Evolutionary conservation across 2,888 invertebrate genomes (phyloP).

Genomic region (Herminia tarsipennalis): DNA sequence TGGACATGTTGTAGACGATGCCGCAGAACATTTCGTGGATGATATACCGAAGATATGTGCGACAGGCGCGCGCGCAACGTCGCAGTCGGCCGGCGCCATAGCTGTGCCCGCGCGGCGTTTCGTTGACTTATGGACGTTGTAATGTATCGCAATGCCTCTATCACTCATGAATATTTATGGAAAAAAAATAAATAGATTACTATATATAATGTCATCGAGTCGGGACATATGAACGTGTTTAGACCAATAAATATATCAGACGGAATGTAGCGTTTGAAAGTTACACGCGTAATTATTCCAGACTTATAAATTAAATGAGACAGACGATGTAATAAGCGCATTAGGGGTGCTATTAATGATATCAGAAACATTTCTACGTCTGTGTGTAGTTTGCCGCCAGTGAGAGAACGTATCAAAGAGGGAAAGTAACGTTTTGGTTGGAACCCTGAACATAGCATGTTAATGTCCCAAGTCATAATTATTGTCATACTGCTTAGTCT

Average conservation of each 20-base stretch:
- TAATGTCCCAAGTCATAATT: too few relatives aligned
- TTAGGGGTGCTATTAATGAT: too few relatives aligned
- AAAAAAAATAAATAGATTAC: slow-evolving; percentile 70
- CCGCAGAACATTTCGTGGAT: slow-evolving; percentile 47
- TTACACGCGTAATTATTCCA: slow-evolving; percentile 72
- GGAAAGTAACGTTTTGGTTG: too few relatives aligned
- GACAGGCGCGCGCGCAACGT: slow-evolving; percentile 45
- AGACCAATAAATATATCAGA: slow-evolving; percentile 72
- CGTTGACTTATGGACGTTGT: slow-evolving; percentile 81
- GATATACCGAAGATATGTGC: slow-evolving; percentile 49
- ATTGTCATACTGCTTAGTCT: too few relatives aligned
- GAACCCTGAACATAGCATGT: too few relatives aligned
- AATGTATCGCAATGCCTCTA: slow-evolving; percentile 80
- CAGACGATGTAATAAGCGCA: slow-evolving; percentile 68
- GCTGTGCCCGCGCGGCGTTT: slow-evolving; percentile 65
- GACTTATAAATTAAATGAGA: slow-evolving; percentile 68
- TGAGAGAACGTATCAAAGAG: too few relatives aligned
- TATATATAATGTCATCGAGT: slow-evolving; percentile 68
- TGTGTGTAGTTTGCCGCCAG: too few relatives aligned
- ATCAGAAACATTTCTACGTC: too few relatives aligned
- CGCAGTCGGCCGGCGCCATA: slow-evolving; percentile 46
- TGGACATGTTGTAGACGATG: slow-evolving; percentile 69
- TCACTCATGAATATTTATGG: slow-evolving; percentile 84
- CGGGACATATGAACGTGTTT: slow-evolving; percentile 60
- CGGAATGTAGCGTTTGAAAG: slow-evolving; percentile 61